Base-by-base conservation (phyloP, 2,113 vertebrate species). In the Seriola rivoliana region DNA sequence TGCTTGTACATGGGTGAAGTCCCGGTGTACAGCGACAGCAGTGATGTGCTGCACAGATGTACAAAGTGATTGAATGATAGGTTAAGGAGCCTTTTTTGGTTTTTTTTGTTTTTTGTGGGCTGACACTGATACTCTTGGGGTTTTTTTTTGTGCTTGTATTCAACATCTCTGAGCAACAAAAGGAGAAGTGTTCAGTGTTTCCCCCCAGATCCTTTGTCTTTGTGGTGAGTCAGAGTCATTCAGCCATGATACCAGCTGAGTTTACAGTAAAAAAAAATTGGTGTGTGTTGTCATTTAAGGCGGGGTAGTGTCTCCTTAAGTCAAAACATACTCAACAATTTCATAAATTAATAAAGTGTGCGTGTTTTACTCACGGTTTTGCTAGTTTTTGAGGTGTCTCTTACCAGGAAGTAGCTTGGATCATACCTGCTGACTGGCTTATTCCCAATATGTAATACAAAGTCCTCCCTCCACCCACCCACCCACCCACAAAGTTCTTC, bases 221-320 rank as follows among this genome's bases (percentile, higher is more conserved):
- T 40, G 74, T 1, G 0, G 52, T 82, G 90, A 88, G 68, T 82
- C 80, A 82, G 50, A 66, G 78, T 84, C 83, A 72, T 10, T 60
- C 36, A 9, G 44, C 5, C 48, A 23, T 16, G n/a, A 76, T 57
- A 59, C 65, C 63, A 77, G 68, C 64, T 42, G 75, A 82, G 57
- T 55, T 5, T 38, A 54, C 16, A 55, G 1, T 34, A 13, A 38
- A 38, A 58, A 58, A 67, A 63, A 40, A 38, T 29, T 29, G 29
- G 29, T 29, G 29, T 29, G 2, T 29, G 25, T 48, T 50, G 62
- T 19, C 0, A 59, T n/a, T 65, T 17, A 12, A 14, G 8, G 11
- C 8, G 36, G 14, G 32, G 42, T 1, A 32, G 7, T 38, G 62
- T 7, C 6, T 70, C 29, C 2, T 38, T 10, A 38, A 12, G 34